Percentiles rank a stretch among this genome's conserved stretches.
These are phyloP conservation scores for honey bee (Apis mellifera) DNA, from an alignment of 1,140 invertebrate genomes.

Conservation along the genomic window DNA sequence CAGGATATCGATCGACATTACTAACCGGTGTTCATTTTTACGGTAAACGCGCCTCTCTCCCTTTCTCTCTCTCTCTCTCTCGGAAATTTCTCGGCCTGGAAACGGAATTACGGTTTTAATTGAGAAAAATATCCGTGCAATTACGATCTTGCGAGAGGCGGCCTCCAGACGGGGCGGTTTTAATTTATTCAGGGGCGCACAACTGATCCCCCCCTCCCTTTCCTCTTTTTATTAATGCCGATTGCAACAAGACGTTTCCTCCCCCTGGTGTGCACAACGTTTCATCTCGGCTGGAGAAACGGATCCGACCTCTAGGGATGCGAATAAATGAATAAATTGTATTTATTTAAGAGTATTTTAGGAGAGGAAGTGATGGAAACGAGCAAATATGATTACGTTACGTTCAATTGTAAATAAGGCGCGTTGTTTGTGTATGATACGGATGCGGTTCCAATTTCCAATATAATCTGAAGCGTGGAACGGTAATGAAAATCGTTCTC, in stretches of 20 bases:
- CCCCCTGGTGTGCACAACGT: too few species aligned
- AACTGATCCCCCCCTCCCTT: not conserved
- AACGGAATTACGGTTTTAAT: conserved; percentile 42
- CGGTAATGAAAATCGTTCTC: too few species aligned
- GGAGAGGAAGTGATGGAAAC: too few species aligned
- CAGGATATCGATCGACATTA: conserved; percentile 44
- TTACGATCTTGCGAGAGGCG: not conserved
- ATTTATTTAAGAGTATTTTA: too few species aligned
- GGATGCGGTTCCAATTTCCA: too few species aligned
- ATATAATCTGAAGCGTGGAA: too few species aligned
- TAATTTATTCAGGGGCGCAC: not conserved
- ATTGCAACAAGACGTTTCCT: not conserved
- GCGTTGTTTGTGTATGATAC: too few species aligned
- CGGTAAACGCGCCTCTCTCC: not conserved
- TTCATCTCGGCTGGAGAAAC: too few species aligned
- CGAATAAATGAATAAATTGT: too few species aligned
- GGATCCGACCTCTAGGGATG: too few species aligned
- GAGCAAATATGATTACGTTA: too few species aligned
- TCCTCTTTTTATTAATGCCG: not conserved
- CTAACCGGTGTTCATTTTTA: conserved; percentile 35
- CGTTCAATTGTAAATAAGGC: too few species aligned
- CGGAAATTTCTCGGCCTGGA: not conserved
- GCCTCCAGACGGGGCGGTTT: not conserved
- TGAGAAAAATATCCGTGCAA: conserved; percentile 45
- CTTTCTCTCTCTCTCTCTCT: not conserved